These are phyloP conservation scores for Gorsachius magnificus DNA, from an alignment of 2,797 vertebrate genomes.

Conservation along the genomic window DNA sequence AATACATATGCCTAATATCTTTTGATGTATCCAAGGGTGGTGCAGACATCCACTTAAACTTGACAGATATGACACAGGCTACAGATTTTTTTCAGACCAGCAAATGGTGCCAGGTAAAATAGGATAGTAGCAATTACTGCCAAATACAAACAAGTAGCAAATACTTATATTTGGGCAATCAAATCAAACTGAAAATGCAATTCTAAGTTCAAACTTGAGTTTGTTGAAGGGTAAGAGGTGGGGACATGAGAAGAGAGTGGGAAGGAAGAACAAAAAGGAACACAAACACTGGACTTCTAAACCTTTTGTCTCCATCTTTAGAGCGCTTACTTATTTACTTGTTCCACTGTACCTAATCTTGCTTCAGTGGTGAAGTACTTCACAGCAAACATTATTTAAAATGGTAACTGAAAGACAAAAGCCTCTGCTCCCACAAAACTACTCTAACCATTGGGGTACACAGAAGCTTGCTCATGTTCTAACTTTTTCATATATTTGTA, in stretches of 20 bases:
- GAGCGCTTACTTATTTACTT: neutral
- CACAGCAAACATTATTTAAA: neutral
- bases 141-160: neutral
- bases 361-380: neutral
- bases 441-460: neutral
- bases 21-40: neutral
- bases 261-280: neutral
- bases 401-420: neutral
- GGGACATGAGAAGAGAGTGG: fast-evolving
- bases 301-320: neutral
- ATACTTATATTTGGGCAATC: neutral
- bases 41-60: neutral
- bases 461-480: neutral
- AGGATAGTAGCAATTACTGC: neutral
- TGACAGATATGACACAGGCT: neutral
- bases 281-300: neutral
- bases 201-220: neutral
- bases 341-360: neutral
- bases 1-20: neutral
- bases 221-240: neutral
- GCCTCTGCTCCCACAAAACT: fast-evolving
- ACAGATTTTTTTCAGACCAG: neutral
- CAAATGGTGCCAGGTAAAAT: neutral
- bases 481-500: neutral
- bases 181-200: neutral